Base-by-base conservation (phyloP, 2,113 vertebrate species). In the Caranx melampygus region DNA sequence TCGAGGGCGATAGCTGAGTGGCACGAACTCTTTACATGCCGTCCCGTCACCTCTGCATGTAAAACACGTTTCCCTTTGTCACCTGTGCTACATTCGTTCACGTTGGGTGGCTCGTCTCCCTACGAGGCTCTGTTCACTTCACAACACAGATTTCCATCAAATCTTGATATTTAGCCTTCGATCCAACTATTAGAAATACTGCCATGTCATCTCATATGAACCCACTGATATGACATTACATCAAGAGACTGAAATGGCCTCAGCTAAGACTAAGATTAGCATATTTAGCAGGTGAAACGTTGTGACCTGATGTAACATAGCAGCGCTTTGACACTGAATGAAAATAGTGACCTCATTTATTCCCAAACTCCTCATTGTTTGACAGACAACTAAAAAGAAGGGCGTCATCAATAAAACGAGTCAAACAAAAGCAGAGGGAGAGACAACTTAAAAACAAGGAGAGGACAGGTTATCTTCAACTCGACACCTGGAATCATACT, bases 31-130 rank as follows among this genome's bases (percentile, higher is more conserved):
- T 51, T 60, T 37, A 35, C 66, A 35, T 31, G 73, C 63, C 33
- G 69, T 52, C 31, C 42, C 44, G 26, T 68, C 26, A 62, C 61
- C 35, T 5, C 10, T 37, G 58, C 33, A 35, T 35, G 61, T 69
- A 81, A 67, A 35, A 63, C 21, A 75, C n/a, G 26, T 72, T 88
- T 89, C 92, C 91, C 87, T 92, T 92, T 90, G 66, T 85, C 67
- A 71, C 73, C 79, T 70, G 64, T 79, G 82, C 85, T 92, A 91
- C 91, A 87, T 88, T 86, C 83, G 52, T 45, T 76, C 8, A 60
- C 35, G 57, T 20, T 5, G 52, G 64, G 69, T 66, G 79, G 61
- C 78, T 82, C 72, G 49, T 57, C 71, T 20, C 81, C 69, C 61
- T 6, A 49, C 2, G 2, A 62, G 40, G 60, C 52, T 65, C 59